Conservation (phyloP, 2,888 invertebrate genomes). For the Tortricodes alternella region DNA sequence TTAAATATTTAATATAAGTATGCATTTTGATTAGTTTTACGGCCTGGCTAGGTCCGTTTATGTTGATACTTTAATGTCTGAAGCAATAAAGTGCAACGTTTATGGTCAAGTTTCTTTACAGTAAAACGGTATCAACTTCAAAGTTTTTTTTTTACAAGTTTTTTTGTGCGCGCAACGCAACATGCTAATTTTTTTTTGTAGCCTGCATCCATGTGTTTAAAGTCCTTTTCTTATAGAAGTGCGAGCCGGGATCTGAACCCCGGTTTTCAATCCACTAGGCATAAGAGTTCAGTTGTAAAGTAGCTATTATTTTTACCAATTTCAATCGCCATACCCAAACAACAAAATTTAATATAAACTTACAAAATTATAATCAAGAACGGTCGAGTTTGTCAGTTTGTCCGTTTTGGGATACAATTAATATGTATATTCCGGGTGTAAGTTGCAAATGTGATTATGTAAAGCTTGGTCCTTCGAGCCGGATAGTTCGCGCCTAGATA, state of each 20-base stretch:
- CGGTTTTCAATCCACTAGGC: too few relatives aligned
- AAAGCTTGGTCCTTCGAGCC: conserved; percentile 39
- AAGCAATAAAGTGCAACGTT: too few relatives aligned
- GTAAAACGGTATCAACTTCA: too few relatives aligned
- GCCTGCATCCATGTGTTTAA: too few relatives aligned
- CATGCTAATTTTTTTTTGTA: too few relatives aligned
- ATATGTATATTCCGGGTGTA: conserved; percentile 36
- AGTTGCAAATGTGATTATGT: conserved; percentile 42
- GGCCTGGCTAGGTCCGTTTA: not conserved
- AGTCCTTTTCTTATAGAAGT: too few relatives aligned
- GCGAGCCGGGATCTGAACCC: too few relatives aligned
- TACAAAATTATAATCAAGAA: conserved; percentile 27
- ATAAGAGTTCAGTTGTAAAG: not conserved
- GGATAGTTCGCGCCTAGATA: conserved; percentile 39
- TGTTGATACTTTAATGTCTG: not conserved
- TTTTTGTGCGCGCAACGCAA: too few relatives aligned
- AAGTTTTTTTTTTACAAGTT: too few relatives aligned
- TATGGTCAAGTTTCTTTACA: too few relatives aligned
- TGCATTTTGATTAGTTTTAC: not conserved
- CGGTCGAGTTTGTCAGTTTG: conserved; percentile 22
- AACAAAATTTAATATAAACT: conserved; percentile 14
- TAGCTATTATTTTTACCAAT: not conserved
- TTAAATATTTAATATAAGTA: conserved; percentile 28
- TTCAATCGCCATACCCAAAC: conserved; percentile 1
- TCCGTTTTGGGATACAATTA: conserved; percentile 33